phyloP scores from a whole-genome alignment of 2,888 invertebrate genomes.

The Mesorhabditis spiculigera region DNA sequence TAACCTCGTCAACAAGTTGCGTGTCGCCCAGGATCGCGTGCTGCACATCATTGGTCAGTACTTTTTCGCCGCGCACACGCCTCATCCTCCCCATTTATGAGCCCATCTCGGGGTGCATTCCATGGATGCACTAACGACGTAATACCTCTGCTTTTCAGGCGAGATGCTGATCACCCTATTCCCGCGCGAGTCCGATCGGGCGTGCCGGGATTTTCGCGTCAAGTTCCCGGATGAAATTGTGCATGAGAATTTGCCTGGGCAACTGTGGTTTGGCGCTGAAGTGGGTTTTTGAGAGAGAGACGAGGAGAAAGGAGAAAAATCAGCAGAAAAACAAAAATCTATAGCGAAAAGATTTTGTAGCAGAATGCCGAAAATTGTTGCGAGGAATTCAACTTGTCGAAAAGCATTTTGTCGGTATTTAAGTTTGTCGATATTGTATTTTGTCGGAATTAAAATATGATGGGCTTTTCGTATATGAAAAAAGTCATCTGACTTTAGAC shows the following conservation, averaged over 20 bases:
- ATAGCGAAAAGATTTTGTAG: too few species aligned
- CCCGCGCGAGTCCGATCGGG: conserved; percentile 55
- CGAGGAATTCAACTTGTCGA: too few species aligned
- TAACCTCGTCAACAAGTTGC: conserved; percentile 84
- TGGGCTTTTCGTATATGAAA: too few species aligned
- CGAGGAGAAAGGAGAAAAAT: background rate
- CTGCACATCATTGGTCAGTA: conserved; percentile 56
- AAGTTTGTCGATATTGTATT: too few species aligned
- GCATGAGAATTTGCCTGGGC: conserved; percentile 94
- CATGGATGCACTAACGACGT: background rate
- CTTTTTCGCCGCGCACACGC: conserved; percentile 8
- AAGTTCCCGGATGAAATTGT: conserved; percentile 98
- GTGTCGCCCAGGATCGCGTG: conserved; percentile 75
- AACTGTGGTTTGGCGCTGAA: conserved; percentile 99
- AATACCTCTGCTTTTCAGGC: conserved; percentile 34
- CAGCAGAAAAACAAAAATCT: too few species aligned
- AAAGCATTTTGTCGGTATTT: too few species aligned
- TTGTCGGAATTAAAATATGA: too few species aligned
- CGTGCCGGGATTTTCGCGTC: conserved; percentile 81
- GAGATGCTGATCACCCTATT: conserved; percentile 56
- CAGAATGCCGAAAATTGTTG: too few species aligned
- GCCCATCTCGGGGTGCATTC: conserved; percentile 10
- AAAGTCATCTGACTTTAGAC: too few species aligned
- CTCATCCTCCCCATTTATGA: background rate
- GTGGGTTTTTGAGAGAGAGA: conserved; percentile 62